Base-by-base conservation (phyloP, 2,888 invertebrate genomes). In the Chrysopilus asiliformis region DNA sequence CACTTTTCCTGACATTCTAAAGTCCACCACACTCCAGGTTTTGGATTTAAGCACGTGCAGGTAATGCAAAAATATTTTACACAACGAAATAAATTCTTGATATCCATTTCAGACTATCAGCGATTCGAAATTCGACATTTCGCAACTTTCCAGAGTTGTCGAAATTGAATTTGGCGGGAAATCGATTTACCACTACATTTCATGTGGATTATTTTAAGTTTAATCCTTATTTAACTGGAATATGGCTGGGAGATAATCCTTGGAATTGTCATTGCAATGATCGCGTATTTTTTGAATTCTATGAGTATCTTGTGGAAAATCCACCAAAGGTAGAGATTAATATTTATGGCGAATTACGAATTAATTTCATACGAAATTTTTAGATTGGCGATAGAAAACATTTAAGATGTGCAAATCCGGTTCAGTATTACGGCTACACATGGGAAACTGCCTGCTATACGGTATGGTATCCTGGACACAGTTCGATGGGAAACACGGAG, bases 251-350 rank as follows among this genome's bases (percentile, higher is more conserved):
- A 12, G 79, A 82, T 49, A 84, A 84, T 56, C 76, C 78, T 45
- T 84, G 83, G 83, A 67, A 75, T 41, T 84, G 84, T 53, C 75
- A 79, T 43, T 84, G 84, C 49, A 47, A 56, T n/a, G 71, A 71
- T 43, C 46, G 49, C 1, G 66, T 71, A 15, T 71, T 83, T 53
- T 65, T 68, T 36, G 66, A 70, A 8, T 72, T 77, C 49, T 79
- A 71, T 46, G 67, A 70, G 40, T 79, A 64, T 52, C 51, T 81
- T 10, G 72, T 69, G 2, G 54, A 67, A 13, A 66, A 68, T 41
- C 73, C 76, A 2, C 62, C 62, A 16, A 75, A 57, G 50, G 59
- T n/a, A n/a, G n/a, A n/a, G n/a, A n/a, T 60, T 38, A 26, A 20
- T 31, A 6, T 22, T 8, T 22, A 22, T 22, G 22, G 10, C 7